These are phyloP conservation scores for Tachina grossa DNA, from an alignment of 2,888 invertebrate genomes.

Conservation along the genomic window DNA sequence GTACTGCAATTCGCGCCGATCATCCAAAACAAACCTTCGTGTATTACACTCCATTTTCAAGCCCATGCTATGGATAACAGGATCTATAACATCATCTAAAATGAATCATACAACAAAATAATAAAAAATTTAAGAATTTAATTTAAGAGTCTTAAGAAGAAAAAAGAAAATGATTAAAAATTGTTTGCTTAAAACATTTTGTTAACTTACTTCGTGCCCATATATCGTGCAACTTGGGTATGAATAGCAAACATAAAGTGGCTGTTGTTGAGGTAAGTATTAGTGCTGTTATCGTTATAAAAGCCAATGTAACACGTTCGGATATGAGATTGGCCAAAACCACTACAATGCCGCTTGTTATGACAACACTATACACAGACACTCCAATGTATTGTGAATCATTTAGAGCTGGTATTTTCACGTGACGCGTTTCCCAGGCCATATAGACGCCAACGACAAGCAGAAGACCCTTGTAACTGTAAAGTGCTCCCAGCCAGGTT, in stretches of 20 bases:
- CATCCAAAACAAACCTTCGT: constrained; percentile 91
- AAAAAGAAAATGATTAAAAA: not conserved
- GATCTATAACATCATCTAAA: constrained; percentile 87
- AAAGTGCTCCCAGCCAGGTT: constrained; percentile 94
- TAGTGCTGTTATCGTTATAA: constrained; percentile 91
- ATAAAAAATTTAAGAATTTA: not conserved
- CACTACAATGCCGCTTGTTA: constrained; percentile 93
- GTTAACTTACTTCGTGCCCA: constrained; percentile 85
- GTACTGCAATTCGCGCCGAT: constrained; percentile 91
- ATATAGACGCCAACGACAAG: constrained; percentile 95
- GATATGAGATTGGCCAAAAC: constrained; percentile 94
- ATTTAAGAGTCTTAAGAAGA: not conserved
- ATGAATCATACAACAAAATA: not conserved
- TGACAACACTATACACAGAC: constrained; percentile 95
- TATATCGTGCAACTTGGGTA: constrained; percentile 92
- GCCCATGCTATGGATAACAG: constrained; percentile 94
- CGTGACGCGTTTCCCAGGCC: constrained; percentile 97
- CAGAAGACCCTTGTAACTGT: constrained; percentile 94
- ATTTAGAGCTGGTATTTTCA: constrained; percentile 95
- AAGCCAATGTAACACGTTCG: constrained; percentile 91
- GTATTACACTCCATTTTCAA: constrained; percentile 94
- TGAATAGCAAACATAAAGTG: constrained; percentile 92
- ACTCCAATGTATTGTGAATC: constrained; percentile 97
- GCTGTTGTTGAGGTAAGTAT: constrained; percentile 94
- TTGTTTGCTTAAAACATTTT: not conserved